phyloP scores from a whole-genome alignment of 2,113 vertebrate species.

The Rhadina sibilatrix region DNA sequence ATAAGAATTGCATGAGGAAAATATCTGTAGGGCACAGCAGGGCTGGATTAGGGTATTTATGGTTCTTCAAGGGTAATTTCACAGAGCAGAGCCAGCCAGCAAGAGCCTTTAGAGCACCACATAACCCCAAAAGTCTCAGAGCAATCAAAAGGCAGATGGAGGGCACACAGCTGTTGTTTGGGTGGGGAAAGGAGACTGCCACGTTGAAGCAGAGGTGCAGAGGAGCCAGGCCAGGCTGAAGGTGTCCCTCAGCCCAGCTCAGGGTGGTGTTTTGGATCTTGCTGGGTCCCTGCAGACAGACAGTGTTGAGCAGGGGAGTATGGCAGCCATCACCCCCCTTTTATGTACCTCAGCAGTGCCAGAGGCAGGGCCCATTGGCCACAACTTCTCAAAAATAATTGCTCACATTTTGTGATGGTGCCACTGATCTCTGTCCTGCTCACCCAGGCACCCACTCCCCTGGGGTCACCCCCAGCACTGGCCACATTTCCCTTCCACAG shows the following conservation, averaged over 20 bases:
- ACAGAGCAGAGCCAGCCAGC: background rate
- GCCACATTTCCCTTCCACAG: background rate
- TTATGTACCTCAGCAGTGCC: rapidly evolving
- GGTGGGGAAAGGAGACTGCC: background rate
- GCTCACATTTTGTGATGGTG: background rate
- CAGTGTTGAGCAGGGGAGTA: rapidly evolving
- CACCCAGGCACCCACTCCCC: background rate
- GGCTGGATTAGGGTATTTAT: background rate
- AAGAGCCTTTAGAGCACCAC: background rate
- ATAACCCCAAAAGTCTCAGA: background rate
- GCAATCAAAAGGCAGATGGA: background rate
- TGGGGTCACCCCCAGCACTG: background rate
- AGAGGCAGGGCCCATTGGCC: background rate
- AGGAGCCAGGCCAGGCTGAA: background rate
- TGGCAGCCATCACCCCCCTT: rapidly evolving
- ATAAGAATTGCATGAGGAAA: background rate
- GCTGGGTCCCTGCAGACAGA: no score
- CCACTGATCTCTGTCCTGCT: background rate
- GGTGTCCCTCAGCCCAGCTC: background rate
- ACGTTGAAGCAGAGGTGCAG: rapidly evolving
- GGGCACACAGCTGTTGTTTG: background rate
- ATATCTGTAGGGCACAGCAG: background rate
- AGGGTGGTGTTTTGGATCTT: background rate
- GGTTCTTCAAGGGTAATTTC: background rate
- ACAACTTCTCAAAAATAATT: rapidly evolving